phyloP scores from a whole-genome alignment of 1,140 invertebrate species.

The Sycophaga agraensis region DNA sequence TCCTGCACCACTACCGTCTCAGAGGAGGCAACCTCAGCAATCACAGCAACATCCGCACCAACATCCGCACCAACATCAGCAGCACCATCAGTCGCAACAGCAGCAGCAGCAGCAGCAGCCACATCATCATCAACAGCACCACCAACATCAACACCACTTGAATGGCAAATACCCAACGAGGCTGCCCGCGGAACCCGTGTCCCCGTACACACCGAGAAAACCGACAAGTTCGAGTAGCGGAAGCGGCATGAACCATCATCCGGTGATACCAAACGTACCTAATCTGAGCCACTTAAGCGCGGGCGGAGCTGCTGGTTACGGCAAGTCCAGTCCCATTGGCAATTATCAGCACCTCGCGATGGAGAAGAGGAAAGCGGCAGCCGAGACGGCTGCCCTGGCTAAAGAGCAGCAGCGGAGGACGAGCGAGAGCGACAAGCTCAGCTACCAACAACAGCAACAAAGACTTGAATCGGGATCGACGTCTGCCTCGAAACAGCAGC shows the following conservation, averaged over 20 bases:
- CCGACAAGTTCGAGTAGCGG: conserved; percentile 3
- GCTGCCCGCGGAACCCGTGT: conserved; percentile 40
- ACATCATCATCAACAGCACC: conserved; percentile 5
- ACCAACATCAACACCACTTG: conserved; percentile 12
- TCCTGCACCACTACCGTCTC: conserved; percentile 9
- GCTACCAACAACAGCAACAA: conserved; percentile 33
- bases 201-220: conserved; percentile 51
- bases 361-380: conserved; percentile 47
- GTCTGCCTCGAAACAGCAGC: conserved; percentile 33
- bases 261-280: conserved; percentile 53
- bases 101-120: conserved; percentile 8
- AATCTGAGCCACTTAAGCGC: conserved; percentile 51
- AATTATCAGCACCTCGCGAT: conserved; percentile 36
- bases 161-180: conserved; percentile 47
- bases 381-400: background rate
- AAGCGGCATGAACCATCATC: conserved; percentile 31
- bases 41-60: background rate
- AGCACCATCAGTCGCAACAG: background rate
- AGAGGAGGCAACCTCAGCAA: conserved; percentile 33
- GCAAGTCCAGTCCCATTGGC: background rate
- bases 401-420: conserved; percentile 39
- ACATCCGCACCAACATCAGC: conserved; percentile 18
- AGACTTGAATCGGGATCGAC: conserved; percentile 22
- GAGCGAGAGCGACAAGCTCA: conserved; percentile 44
- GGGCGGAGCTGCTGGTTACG: conserved; percentile 13